Evolutionary conservation across 2,797 vertebrate species (phyloP).

Genomic region (Eleutherodactylus coqui): DNA sequence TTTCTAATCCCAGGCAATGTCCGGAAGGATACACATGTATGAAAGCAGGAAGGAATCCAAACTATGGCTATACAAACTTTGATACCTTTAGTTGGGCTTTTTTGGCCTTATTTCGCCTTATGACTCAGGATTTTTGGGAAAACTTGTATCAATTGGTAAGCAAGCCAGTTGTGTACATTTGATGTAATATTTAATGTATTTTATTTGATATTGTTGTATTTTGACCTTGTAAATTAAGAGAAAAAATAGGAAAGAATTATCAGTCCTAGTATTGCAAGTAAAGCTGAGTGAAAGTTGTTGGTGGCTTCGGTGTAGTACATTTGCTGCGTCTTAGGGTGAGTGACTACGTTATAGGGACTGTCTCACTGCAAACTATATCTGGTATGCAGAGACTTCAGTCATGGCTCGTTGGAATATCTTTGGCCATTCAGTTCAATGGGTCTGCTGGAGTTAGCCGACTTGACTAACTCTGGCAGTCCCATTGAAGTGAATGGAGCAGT

Average conservation of each 20-base stretch:
- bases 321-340: too few species aligned
- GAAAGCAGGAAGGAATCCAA: constrained; percentile 97
- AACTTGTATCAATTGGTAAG: constrained; percentile 96
- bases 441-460: too few species aligned
- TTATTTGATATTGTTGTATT: background rate
- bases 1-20: constrained; percentile 82
- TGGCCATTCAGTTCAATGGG: too few species aligned
- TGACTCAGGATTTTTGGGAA: constrained; percentile 99
- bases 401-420: too few species aligned
- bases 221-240: background rate
- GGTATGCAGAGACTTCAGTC: too few species aligned
- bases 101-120: constrained; percentile 96
- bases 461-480: too few species aligned
- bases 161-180: background rate
- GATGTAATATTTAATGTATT: background rate
- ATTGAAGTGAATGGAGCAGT: too few species aligned
- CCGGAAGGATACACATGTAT: constrained; percentile 95
- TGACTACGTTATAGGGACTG: too few species aligned
- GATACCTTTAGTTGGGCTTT: constrained; percentile 99
- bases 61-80: constrained; percentile 98
- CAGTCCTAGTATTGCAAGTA: background rate
- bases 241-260: background rate
- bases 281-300: background rate
- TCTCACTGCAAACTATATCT: too few species aligned
- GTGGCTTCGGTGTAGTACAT: too few species aligned